Base-by-base conservation (phyloP, 2,113 vertebrate genomes). In the Puntigrus tetrazona region DNA sequence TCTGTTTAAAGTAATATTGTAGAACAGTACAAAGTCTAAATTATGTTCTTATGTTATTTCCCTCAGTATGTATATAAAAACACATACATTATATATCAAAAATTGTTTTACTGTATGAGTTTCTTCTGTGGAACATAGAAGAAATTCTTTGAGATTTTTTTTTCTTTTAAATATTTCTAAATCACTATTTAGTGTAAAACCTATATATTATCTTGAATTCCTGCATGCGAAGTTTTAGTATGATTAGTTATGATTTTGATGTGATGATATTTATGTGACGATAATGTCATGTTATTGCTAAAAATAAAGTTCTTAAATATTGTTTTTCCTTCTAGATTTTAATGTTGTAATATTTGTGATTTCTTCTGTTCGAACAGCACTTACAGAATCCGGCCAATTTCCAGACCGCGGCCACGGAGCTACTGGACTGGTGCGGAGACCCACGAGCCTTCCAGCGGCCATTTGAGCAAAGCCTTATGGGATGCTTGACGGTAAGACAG, bases 351-450 rank as follows among this genome's bases (percentile, higher is more conserved):
- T 63, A 29, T 63, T 61, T 61, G 59, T 27, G 72, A 59, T 87
- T 85, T 87, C 76, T 88, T 87, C 87, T 61, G 20, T 91, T 94
- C 89, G 69, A 69, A 82, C 94, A 99, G 97, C 98, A 99, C 95
- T 95, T 99, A 97, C 98, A 99, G 94, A 99, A 98, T 91, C 97
- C 98, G 36, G 96, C 98, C 90, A 99, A 99, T 94, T 99, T 99
- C 94, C 98, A 99, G 91, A 99, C 98, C 88, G 98, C 98, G 16
- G 98, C 98, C 78, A 99, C 98, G 0, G 98, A 99, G 92, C 95
- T 99, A 87, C 93, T 99, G 92, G 98, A 99, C 95, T 99, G 98
- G 98, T 99, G 98, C 11, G 98, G 98, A 88, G 98, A 99, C 93
- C 98, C 98, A 25, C 93, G 98, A 90, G 98, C 98, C 82, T 99